phyloP scores from a whole-genome alignment of 2,113 vertebrate genomes.

The Sus scrofa region DNA sequence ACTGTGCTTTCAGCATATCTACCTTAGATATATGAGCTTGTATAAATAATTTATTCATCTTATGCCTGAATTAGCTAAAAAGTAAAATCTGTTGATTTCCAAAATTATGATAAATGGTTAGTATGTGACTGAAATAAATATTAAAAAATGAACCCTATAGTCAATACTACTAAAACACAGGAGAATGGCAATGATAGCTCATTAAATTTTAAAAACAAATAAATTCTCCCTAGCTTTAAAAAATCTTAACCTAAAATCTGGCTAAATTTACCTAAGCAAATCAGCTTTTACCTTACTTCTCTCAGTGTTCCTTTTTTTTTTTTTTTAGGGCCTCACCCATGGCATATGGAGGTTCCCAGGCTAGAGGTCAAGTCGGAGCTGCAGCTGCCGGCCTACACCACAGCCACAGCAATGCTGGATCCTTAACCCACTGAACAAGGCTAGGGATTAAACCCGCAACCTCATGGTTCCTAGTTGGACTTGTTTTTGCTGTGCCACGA shows the following conservation, averaged over 20 bases:
- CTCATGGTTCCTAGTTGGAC: too few relatives aligned
- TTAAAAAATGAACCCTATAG: not conserved
- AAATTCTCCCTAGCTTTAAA: not conserved
- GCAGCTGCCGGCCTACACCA: too few relatives aligned
- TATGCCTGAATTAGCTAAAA: not conserved
- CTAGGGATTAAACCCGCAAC: too few relatives aligned
- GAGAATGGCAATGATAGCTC: not conserved
- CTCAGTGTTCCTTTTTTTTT: not conserved
- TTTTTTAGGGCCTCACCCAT: too few relatives aligned
- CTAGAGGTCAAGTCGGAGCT: too few relatives aligned
- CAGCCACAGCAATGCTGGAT: too few relatives aligned
- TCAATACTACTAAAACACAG: not conserved
- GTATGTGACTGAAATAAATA: not conserved
- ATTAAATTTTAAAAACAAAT: conserved; percentile 13
- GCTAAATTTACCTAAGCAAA: not conserved
- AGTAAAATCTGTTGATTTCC: conserved; percentile 18
- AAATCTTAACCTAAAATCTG: not conserved
- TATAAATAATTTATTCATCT: conserved; percentile 41
- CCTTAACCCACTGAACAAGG: too few relatives aligned
- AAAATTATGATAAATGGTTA: not conserved
- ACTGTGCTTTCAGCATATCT: not conserved
- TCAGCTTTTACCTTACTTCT: not conserved
- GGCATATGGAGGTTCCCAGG: too few relatives aligned
- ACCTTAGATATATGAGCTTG: not conserved
- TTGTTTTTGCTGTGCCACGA: too few relatives aligned